Evolutionary conservation across 1,140 invertebrate species (phyloP).

Genomic region (Saccostrea echinata): DNA sequence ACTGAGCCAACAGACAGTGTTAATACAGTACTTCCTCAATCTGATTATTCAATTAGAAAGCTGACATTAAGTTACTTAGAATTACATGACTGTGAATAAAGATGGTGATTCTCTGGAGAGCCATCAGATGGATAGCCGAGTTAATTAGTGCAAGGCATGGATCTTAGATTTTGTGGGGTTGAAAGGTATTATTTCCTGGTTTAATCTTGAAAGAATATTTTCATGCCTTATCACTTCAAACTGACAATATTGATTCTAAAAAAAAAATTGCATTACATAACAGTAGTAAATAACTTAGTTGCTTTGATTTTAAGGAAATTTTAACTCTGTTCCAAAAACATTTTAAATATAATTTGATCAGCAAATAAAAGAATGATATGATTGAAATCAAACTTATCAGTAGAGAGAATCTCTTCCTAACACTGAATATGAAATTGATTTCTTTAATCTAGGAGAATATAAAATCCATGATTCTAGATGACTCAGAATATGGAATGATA

Average conservation of each 20-base stretch:
- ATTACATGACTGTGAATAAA: slow-evolving; percentile 14
- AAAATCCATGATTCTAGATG: too few relatives aligned
- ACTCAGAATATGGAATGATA: too few relatives aligned
- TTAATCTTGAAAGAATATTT: background rate
- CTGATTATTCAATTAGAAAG: background rate
- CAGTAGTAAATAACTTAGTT: background rate
- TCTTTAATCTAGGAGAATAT: too few relatives aligned
- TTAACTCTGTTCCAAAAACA: background rate
- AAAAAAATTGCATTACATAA: background rate
- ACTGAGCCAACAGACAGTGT: background rate
- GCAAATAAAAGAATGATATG: too few relatives aligned
- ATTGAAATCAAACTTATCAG: too few relatives aligned
- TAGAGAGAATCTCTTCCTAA: too few relatives aligned
- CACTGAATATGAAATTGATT: too few relatives aligned
- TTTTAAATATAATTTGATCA: too few relatives aligned
- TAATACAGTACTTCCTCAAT: slow-evolving; percentile 5
- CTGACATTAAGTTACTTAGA: background rate
- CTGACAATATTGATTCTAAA: background rate
- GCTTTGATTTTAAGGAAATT: slow-evolving; percentile 1
- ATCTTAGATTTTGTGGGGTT: background rate
- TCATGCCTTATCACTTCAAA: background rate
- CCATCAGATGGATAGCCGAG: background rate
- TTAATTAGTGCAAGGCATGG: background rate
- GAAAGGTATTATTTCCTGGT: background rate
- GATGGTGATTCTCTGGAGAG: background rate